phyloP scores from a whole-genome alignment of 1,140 invertebrate genomes.

The Drosophila repleta region DNA sequence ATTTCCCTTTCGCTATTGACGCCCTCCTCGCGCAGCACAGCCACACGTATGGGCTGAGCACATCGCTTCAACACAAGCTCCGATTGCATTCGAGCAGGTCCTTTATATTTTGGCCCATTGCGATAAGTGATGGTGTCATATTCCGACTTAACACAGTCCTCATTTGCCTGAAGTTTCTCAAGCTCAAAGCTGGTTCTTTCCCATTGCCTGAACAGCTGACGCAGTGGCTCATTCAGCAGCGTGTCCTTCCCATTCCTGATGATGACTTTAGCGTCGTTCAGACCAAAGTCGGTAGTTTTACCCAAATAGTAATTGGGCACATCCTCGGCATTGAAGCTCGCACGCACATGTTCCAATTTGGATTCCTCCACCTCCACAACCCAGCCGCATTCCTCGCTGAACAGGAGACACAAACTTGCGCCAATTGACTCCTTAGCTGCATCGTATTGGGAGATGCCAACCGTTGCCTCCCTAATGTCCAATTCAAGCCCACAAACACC shows the following conservation, averaged over 20 bases:
- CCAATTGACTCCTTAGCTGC: constrained; percentile 48
- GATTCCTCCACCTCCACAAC: constrained; percentile 91
- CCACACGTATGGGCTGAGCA: constrained; percentile 88
- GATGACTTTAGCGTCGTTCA: constrained; percentile 86
- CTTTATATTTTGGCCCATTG: constrained; percentile 87
- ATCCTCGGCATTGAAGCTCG: constrained; percentile 86
- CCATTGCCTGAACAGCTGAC: constrained; percentile 92
- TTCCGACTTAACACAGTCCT: constrained; percentile 91
- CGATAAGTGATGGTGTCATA: constrained; percentile 87
- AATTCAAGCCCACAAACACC: constrained; percentile 92
- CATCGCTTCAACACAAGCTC: constrained; percentile 79
- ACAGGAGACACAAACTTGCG: constrained; percentile 89
- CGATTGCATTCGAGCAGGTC: constrained; percentile 89
- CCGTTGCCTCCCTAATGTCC: constrained; percentile 85
- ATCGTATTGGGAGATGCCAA: constrained; percentile 28
- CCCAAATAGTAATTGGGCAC: constrained; percentile 91
- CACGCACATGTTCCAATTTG: constrained; percentile 86
- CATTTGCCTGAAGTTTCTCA: constrained; percentile 93
- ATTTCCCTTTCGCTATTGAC: constrained; percentile 99
- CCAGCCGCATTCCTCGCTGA: constrained; percentile 96
- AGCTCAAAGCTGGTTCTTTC: constrained; percentile 97
- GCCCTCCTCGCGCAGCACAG: constrained; percentile 98
- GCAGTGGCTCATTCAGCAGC: constrained; percentile 88
- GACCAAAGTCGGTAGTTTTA: constrained; percentile 87
- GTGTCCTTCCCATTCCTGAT: constrained; percentile 87